Evolutionary conservation across 2,797 vertebrate species (phyloP).

Genomic region (Parauchenoglanis ngamensis): DNA sequence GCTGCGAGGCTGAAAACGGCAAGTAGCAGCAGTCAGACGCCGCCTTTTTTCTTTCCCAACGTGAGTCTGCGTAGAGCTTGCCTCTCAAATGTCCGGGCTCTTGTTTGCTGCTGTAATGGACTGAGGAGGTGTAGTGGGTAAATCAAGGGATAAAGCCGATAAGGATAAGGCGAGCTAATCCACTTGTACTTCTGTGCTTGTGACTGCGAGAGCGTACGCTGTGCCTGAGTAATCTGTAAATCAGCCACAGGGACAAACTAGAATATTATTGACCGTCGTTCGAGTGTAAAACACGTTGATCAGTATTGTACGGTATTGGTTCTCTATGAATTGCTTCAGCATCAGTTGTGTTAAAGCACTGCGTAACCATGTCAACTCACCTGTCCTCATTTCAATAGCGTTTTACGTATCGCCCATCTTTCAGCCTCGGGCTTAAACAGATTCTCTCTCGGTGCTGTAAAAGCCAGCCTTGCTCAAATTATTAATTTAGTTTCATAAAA

Average conservation of each 20-base stretch:
- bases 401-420: constrained; percentile 28
- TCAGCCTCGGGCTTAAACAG: constrained; percentile 39
- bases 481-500: constrained; percentile 50
- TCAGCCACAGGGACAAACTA: not conserved
- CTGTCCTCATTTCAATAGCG: constrained; percentile 15
- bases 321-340: not conserved
- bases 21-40: not conserved
- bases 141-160: constrained; percentile 56
- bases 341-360: not conserved
- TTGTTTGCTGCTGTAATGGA: constrained; percentile 39
- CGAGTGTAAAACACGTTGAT: not conserved
- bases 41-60: not conserved
- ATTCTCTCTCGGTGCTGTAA: constrained; percentile 42
- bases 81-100: not conserved
- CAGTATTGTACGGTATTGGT: too few relatives aligned
- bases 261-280: not conserved
- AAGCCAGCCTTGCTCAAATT: constrained; percentile 42
- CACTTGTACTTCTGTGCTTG: constrained; percentile 31
- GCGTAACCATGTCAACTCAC: not conserved
- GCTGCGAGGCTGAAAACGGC: not conserved
- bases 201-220: constrained; percentile 20
- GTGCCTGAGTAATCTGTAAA: constrained; percentile 35
- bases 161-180: constrained; percentile 56
- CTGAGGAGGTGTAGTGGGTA: constrained; percentile 32
- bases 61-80: not conserved